Percentiles rank a stretch among this genome's conserved stretches.
Evolutionary conservation across 2,113 vertebrate species (phyloP).

Genomic region (Corythornis vintsioides): DNA sequence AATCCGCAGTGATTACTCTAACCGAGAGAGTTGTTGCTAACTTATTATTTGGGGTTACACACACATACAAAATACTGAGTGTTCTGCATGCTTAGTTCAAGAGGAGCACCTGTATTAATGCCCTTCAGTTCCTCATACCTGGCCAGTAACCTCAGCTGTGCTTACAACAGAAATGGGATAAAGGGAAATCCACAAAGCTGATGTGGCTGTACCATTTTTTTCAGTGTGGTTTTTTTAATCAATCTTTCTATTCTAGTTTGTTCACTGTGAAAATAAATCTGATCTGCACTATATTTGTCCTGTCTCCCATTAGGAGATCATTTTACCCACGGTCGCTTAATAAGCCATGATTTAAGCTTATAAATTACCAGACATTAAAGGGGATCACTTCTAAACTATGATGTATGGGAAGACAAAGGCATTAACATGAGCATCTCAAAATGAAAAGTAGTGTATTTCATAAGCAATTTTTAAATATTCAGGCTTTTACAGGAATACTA

Average conservation of each 20-base stretch:
- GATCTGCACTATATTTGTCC: not conserved
- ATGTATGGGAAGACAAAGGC: not conserved
- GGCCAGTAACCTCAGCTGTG: not conserved
- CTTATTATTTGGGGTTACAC: not conserved
- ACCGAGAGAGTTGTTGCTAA: not conserved
- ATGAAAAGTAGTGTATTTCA: not conserved
- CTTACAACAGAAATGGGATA: not conserved
- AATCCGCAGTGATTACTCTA: not conserved
- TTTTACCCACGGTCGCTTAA: not conserved
- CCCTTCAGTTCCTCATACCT: not conserved
- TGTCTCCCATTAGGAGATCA: not conserved
- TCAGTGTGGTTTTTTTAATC: not conserved
- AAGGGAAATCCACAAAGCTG: not conserved
- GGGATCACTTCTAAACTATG: not conserved
- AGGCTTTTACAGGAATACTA: not conserved
- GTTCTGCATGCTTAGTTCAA: not conserved
- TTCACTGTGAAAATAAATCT: not conserved
- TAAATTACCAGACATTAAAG: not conserved
- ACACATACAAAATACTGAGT: not conserved
- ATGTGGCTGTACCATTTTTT: not conserved
- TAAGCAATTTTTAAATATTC: not conserved
- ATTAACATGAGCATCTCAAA: not conserved
- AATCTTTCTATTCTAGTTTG: not conserved
- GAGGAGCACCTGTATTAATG: not conserved
- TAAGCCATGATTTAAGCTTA: not conserved